A percentile compares a stretch with the other conserved stretches of the same genome.
Evolutionary conservation across 2,113 vertebrate species (phyloP).

Genomic region (Alligator sinensis): DNA sequence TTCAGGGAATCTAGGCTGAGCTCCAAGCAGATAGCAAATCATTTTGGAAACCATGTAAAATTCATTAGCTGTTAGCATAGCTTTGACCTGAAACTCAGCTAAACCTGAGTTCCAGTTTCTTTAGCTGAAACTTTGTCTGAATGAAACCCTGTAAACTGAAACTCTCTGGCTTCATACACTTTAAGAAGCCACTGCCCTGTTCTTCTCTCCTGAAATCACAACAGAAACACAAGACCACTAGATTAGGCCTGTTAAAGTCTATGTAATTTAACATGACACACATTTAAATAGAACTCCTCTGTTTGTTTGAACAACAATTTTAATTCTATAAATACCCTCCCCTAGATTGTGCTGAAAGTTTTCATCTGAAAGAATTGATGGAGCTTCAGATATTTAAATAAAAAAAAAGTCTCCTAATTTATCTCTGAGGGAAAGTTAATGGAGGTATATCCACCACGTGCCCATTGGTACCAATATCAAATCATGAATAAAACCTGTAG

Average conservation of each 20-base stretch:
- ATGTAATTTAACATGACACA: background rate
- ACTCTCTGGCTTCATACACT: background rate
- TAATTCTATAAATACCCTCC: background rate
- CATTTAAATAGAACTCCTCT: background rate
- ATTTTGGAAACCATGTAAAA: background rate
- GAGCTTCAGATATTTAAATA: background rate
- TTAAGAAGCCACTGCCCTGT: background rate
- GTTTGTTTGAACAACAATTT: background rate
- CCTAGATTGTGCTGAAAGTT: background rate
- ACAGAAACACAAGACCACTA: background rate
- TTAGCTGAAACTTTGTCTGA: background rate
- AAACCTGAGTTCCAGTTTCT: background rate
- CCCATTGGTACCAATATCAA: background rate
- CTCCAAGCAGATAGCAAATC: background rate
- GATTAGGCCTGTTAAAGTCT: background rate
- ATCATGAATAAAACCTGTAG: background rate
- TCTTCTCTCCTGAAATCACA: background rate
- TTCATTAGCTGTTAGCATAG: background rate
- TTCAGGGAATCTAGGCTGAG: background rate
- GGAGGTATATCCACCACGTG: background rate
- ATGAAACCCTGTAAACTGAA: fast-evolving
- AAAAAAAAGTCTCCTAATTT: background rate
- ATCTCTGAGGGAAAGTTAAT: background rate
- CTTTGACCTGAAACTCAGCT: background rate
- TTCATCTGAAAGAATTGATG: background rate